Conservation (phyloP, 2,888 invertebrate genomes). For the Dascillus cervinus region DNA sequence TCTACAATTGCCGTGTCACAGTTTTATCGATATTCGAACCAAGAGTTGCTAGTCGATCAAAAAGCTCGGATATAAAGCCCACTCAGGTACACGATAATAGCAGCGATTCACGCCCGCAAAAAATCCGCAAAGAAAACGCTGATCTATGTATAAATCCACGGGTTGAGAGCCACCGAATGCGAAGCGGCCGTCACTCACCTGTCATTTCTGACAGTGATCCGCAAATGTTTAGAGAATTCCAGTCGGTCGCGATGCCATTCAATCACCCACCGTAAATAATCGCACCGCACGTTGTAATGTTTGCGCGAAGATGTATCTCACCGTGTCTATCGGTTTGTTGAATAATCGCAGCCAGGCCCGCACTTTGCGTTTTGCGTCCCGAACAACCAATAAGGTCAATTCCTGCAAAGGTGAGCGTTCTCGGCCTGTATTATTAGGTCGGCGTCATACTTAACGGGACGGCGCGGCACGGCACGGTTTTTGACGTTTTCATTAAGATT, state of each 20-base stretch:
- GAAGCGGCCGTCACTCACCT: slow-evolving; percentile 25
- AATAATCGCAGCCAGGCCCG: slow-evolving; percentile 20
- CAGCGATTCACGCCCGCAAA: no score
- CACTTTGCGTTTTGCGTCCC: slow-evolving; percentile 17
- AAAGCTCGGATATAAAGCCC: no score
- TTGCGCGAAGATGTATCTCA: slow-evolving; percentile 13
- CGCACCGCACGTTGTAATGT: slow-evolving; percentile 17
- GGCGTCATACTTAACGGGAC: no score
- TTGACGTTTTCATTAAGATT: no score
- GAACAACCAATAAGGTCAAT: no score
- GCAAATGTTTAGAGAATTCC: slow-evolving; percentile 28
- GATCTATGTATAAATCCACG: slow-evolving; percentile 16
- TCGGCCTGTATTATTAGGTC: slow-evolving; percentile 31
- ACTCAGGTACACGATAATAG: no score
- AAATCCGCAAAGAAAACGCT: no score
- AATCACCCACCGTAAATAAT: slow-evolving; percentile 23
- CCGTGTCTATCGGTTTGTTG: slow-evolving; percentile 19
- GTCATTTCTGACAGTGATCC: slow-evolving; percentile 27
- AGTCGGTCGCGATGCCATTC: slow-evolving; percentile 22
- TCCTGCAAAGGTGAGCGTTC: slow-evolving; percentile 28
- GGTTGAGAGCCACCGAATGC: slow-evolving; percentile 23
- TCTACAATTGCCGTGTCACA: no score
- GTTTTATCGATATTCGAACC: no score
- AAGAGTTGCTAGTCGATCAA: no score
- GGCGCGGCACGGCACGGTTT: no score